phyloP scores from a whole-genome alignment of 2,113 vertebrate genomes.

The Trichechus manatus region DNA sequence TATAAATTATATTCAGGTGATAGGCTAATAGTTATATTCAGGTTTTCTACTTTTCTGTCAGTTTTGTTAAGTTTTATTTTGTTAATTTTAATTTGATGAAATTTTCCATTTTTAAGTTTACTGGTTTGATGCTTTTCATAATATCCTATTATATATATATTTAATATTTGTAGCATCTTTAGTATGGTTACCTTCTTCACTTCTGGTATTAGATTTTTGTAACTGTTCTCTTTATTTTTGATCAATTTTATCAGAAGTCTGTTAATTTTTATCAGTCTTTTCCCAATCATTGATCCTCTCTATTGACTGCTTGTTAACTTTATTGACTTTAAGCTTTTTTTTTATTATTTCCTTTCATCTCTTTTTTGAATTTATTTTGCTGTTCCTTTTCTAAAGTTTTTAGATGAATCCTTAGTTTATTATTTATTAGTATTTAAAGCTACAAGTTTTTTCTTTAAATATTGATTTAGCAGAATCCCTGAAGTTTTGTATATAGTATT shows the following conservation, averaged over 20 bases:
- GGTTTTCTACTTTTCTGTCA: neutral
- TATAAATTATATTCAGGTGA: neutral
- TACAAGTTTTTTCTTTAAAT: neutral
- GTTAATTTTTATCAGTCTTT: neutral
- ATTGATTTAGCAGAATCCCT: neutral
- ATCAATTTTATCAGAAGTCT: neutral
- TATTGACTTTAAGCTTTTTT: neutral
- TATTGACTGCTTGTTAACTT: neutral
- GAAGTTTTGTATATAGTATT: neutral
- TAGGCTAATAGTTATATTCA: neutral
- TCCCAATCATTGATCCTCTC: neutral
- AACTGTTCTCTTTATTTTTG: neutral
- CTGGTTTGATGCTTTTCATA: neutral
- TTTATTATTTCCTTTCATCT: neutral
- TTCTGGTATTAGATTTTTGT: neutral
- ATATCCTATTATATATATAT: neutral
- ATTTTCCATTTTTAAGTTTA: neutral
- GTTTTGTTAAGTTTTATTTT: neutral
- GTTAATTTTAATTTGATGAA: too few relatives aligned
- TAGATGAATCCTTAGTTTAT: neutral
- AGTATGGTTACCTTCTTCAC: neutral
- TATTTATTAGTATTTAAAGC: conserved; percentile 16
- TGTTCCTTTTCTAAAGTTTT: neutral
- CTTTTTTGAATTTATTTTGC: conserved; percentile 30
- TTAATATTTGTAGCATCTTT: neutral